A percentile compares a stretch with the other conserved stretches of the same genome.
These are phyloP conservation scores for Ganaspis brasiliensis DNA, from an alignment of 2,888 invertebrate genomes.

Conservation along the genomic window DNA sequence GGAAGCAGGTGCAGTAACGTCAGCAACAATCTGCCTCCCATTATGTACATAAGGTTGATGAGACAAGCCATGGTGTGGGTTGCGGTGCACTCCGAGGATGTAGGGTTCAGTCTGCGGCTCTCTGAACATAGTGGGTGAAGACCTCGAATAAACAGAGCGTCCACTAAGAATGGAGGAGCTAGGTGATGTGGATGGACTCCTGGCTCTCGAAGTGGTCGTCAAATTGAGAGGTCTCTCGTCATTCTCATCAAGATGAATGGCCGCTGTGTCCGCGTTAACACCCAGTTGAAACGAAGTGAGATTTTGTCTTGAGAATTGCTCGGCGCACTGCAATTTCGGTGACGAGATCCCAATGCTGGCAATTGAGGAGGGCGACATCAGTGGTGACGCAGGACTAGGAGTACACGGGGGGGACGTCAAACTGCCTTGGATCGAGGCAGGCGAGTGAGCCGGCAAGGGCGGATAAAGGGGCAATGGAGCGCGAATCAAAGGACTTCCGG, in stretches of 20 bases:
- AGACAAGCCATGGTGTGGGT: slow-evolving; percentile 57
- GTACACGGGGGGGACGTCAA: slow-evolving; percentile 69
- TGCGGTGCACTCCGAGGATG: slow-evolving; percentile 62
- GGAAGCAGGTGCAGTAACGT: slow-evolving; percentile 57
- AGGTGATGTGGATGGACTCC: slow-evolving; percentile 66
- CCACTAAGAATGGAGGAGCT: slow-evolving; percentile 60
- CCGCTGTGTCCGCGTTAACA: slow-evolving; percentile 60
- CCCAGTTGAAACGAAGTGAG: slow-evolving; percentile 54
- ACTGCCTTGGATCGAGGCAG: slow-evolving; percentile 66
- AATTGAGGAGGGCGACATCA: slow-evolving; percentile 67
- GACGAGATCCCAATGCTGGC: slow-evolving; percentile 59
- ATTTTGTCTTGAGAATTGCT: slow-evolving; percentile 46
- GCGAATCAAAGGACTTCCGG: slow-evolving; percentile 67
- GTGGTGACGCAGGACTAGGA: slow-evolving; percentile 68
- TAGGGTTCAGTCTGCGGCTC: slow-evolving; percentile 66
- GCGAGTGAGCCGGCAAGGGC: slow-evolving; percentile 66
- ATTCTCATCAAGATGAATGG: slow-evolving; percentile 59
- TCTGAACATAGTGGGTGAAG: slow-evolving; percentile 65
- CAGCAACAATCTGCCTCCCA: slow-evolving; percentile 62
- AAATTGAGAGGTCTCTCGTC: slow-evolving; percentile 79
- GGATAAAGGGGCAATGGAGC: slow-evolving; percentile 66
- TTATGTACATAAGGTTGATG: slow-evolving; percentile 65
- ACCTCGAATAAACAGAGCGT: slow-evolving; percentile 60
- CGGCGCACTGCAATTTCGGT: slow-evolving; percentile 58
- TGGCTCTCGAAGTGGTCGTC: slow-evolving; percentile 69